These are phyloP conservation scores for Chrysemys picta DNA, from an alignment of 2,113 vertebrate genomes.

Conservation along the genomic window DNA sequence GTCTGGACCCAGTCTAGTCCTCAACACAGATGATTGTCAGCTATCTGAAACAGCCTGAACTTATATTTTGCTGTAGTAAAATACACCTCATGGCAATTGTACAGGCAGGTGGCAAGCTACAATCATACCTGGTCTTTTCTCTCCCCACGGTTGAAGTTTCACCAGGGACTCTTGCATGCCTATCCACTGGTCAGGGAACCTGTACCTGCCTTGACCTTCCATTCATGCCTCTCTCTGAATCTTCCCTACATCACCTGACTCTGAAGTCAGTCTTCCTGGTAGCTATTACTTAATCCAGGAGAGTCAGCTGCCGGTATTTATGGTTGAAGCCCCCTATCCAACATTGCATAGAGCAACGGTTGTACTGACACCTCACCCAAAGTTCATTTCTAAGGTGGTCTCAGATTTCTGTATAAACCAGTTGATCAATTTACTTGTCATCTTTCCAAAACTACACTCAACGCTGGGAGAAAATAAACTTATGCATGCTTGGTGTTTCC, in stretches of 20 bases:
- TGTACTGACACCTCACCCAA: neutral
- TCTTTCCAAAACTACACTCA: neutral
- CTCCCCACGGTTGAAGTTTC: neutral
- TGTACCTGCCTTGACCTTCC: neutral
- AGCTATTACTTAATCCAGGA: neutral
- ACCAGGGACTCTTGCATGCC: neutral
- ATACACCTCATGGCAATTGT: neutral
- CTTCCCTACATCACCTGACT: neutral
- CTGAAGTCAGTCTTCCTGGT: neutral
- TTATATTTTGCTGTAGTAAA: neutral
- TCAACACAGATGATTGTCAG: neutral
- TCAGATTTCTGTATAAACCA: neutral
- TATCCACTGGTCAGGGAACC: neutral
- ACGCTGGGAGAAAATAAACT: neutral
- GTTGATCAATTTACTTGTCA: neutral
- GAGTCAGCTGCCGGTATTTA: neutral
- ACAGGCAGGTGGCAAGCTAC: neutral
- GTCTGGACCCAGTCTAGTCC: neutral
- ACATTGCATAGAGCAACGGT: neutral
- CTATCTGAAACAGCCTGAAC: neutral
- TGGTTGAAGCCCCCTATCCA: neutral
- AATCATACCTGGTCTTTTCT: neutral
- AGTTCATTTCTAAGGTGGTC: neutral
- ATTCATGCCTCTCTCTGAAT: neutral
- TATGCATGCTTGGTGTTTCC: neutral